Percentiles rank a stretch among this genome's conserved stretches.
Conservation (phyloP, 2,113 vertebrate species). For the Apodemus sylvaticus region DNA sequence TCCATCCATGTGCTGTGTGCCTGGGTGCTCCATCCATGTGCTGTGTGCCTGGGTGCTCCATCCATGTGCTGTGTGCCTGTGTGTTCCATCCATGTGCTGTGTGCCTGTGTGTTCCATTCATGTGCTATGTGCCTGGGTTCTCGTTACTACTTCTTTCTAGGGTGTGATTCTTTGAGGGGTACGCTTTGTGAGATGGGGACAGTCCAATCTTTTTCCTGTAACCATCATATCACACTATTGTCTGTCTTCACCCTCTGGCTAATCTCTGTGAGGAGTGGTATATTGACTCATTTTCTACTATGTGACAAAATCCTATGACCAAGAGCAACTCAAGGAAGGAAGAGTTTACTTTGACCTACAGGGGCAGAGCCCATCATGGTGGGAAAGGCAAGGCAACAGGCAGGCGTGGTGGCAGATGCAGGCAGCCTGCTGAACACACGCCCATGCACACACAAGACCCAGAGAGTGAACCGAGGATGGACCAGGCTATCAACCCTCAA, state of each 20-base stretch:
- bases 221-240: not conserved
- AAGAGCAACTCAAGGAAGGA: not conserved
- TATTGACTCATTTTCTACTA: not conserved
- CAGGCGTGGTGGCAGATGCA: not conserved
- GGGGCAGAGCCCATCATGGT: not conserved
- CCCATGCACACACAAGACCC: not conserved
- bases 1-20: not conserved
- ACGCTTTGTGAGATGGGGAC: not conserved
- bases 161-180: not conserved
- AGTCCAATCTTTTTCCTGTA: not conserved
- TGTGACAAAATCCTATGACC: not conserved
- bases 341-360: not conserved
- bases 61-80: no score
- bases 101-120: not conserved
- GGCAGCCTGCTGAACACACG: not conserved
- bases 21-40: not conserved
- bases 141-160: not conserved
- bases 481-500: no score
- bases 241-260: not conserved
- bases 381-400: no score
- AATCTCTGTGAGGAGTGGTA: not conserved
- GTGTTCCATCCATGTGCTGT: not conserved
- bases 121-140: not conserved
- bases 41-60: not conserved
- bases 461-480: not conserved